phyloP scores from a whole-genome alignment of 2,113 vertebrate genomes.

The Gymnocephalus cernua region DNA sequence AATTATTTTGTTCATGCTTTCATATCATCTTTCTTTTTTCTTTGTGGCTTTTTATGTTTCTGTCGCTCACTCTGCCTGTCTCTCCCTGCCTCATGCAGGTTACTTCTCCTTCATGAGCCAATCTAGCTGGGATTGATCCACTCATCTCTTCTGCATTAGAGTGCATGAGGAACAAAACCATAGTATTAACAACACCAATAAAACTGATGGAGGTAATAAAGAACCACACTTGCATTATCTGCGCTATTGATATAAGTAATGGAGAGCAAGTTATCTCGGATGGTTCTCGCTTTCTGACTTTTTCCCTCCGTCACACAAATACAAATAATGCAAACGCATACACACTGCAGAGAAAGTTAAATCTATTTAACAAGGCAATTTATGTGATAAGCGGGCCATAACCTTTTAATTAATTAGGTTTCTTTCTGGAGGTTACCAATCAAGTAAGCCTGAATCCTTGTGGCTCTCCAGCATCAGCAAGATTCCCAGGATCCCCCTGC shows the following conservation, averaged over 20 bases:
- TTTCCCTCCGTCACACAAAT: constrained; percentile 9
- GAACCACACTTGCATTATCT: constrained; percentile 71
- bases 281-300: constrained; percentile 45
- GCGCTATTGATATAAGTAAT: constrained; percentile 72
- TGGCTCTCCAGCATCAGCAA: constrained; percentile 41
- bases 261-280: constrained; percentile 61
- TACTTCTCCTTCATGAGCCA: constrained; percentile 75
- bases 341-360: constrained; percentile 17
- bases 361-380: constrained; percentile 53
- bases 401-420: constrained; percentile 57
- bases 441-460: constrained; percentile 54
- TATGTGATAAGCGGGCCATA: constrained; percentile 60
- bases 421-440: constrained; percentile 40
- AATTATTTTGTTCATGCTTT: constrained; percentile 56
- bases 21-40: constrained; percentile 37
- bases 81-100: constrained; percentile 42
- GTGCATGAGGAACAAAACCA: constrained; percentile 67
- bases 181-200: constrained; percentile 80
- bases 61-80: constrained; percentile 4
- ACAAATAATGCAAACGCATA: constrained; percentile 17
- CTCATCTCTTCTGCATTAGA: constrained; percentile 82
- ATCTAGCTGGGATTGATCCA: constrained; percentile 81
- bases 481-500: constrained; percentile 45
- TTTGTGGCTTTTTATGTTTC: constrained; percentile 35
- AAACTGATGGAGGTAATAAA: constrained; percentile 83